Evolutionary conservation across 1,140 invertebrate species (phyloP).

Genomic region (Leptinotarsa defecta): DNA sequence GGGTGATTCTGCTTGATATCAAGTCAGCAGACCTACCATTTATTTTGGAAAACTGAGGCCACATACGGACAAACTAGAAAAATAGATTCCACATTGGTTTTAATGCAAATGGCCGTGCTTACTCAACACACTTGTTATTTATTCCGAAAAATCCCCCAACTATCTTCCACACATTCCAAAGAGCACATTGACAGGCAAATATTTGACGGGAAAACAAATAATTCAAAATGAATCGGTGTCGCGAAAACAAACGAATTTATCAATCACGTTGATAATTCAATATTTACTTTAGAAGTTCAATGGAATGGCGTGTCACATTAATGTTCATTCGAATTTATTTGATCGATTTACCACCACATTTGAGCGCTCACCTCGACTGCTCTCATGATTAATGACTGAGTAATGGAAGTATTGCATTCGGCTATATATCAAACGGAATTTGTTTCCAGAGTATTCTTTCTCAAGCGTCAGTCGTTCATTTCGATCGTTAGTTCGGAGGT

Average conservation of each 20-base stretch:
- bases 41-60: too few relatives aligned
- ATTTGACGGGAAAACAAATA: neutral
- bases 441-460: neutral
- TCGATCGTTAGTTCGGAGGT: too few relatives aligned
- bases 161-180: neutral
- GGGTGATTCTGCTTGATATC: too few relatives aligned
- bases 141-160: too few relatives aligned
- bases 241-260: constrained; percentile 13
- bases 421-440: constrained; percentile 2
- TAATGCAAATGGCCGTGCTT: too few relatives aligned
- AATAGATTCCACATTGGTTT: too few relatives aligned
- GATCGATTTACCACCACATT: constrained; percentile 13
- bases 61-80: too few relatives aligned
- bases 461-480: too few relatives aligned
- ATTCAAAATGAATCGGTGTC: neutral
- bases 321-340: constrained; percentile 15
- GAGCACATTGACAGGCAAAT: neutral
- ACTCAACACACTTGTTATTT: too few relatives aligned
- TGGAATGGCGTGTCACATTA: constrained; percentile 15
- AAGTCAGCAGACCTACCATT: too few relatives aligned
- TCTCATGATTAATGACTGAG: neutral
- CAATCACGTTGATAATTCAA: constrained; percentile 6
- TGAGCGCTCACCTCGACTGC: neutral
- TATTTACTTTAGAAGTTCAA: constrained; percentile 18
- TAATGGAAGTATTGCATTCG: constrained; percentile 3